phyloP scores from a whole-genome alignment of 2,888 invertebrate genomes.

The Acanthosepion pharaonis region DNA sequence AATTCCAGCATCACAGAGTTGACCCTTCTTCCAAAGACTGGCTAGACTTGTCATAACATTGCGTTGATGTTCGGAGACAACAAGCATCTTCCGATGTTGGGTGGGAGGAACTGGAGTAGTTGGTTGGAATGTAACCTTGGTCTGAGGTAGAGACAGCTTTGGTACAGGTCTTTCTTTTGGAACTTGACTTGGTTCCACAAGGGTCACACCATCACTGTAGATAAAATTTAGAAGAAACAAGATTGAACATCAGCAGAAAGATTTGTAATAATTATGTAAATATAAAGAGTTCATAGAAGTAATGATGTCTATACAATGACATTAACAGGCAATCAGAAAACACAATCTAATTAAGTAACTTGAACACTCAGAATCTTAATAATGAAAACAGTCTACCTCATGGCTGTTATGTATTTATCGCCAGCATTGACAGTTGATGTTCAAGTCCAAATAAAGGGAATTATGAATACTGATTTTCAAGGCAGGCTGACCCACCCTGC shows the following conservation, averaged over 20 bases:
- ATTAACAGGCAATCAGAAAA: too few relatives aligned
- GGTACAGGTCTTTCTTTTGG: neutral
- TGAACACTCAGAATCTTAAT: too few relatives aligned
- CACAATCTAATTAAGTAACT: too few relatives aligned
- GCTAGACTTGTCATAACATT: conserved; percentile 43
- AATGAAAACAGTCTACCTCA: too few relatives aligned
- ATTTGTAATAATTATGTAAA: too few relatives aligned
- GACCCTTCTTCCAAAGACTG: conserved; percentile 40
- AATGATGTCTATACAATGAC: too few relatives aligned
- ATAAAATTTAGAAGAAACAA: neutral
- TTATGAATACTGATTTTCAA: neutral
- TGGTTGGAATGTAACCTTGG: neutral
- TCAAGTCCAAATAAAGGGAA: neutral
- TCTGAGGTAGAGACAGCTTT: neutral
- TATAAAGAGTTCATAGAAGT: too few relatives aligned
- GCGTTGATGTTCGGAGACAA: conserved; percentile 36
- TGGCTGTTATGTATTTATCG: too few relatives aligned
- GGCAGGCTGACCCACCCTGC: neutral
- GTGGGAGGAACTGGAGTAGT: neutral
- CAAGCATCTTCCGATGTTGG: conserved; percentile 2
- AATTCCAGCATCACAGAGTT: conserved; percentile 36
- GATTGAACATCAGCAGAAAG: neutral
- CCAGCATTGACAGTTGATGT: neutral
- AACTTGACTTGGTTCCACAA: neutral
- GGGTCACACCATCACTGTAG: neutral